Evolutionary conservation across 1,140 invertebrate species (phyloP).

Genomic region (Charaxes varanes): DNA sequence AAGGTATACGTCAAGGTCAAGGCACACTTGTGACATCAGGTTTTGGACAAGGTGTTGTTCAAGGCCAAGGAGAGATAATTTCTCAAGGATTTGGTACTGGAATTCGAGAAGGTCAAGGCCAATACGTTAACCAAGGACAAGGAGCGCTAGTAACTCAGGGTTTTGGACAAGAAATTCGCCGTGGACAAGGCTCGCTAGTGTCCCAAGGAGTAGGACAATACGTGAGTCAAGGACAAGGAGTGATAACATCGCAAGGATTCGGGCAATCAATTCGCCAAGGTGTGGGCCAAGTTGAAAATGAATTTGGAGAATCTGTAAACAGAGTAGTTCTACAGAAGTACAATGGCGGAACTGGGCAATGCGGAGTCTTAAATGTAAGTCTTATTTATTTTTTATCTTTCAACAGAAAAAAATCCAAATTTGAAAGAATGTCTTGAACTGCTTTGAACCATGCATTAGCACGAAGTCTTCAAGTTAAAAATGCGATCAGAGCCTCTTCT

Average conservation of each 20-base stretch:
- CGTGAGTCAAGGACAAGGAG: slow-evolving; percentile 14
- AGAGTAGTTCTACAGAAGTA: slow-evolving; percentile 48
- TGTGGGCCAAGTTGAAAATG: slow-evolving; percentile 33
- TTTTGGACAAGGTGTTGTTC: slow-evolving; percentile 15
- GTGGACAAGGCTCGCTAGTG: slow-evolving; percentile 12
- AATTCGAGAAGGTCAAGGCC: too few relatives aligned
- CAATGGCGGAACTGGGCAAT: slow-evolving; percentile 35
- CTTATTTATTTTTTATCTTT: slow-evolving; percentile 3
- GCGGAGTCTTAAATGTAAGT: slow-evolving; percentile 57
- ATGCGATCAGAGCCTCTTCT: too few relatives aligned
- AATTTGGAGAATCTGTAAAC: slow-evolving; percentile 35
- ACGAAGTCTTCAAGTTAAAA: too few relatives aligned
- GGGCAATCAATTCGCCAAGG: slow-evolving; percentile 23
- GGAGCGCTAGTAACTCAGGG: slow-evolving; percentile 17
- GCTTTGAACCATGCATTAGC: too few relatives aligned
- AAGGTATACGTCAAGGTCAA: slow-evolving; percentile 17
- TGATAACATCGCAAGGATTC: slow-evolving; percentile 14
- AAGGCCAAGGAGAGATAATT: slow-evolving; percentile 16
- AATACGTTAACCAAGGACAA: slow-evolving; percentile 12
- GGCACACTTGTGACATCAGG: slow-evolving; percentile 16
- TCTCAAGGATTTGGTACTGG: slow-evolving; percentile 7
- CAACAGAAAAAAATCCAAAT: neutral
- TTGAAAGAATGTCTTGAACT: too few relatives aligned
- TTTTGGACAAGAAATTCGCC: slow-evolving; percentile 12
- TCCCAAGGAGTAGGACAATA: slow-evolving; percentile 10